Conservation (phyloP, 2,888 invertebrate species). For the Arrhopalites spinosus region DNA sequence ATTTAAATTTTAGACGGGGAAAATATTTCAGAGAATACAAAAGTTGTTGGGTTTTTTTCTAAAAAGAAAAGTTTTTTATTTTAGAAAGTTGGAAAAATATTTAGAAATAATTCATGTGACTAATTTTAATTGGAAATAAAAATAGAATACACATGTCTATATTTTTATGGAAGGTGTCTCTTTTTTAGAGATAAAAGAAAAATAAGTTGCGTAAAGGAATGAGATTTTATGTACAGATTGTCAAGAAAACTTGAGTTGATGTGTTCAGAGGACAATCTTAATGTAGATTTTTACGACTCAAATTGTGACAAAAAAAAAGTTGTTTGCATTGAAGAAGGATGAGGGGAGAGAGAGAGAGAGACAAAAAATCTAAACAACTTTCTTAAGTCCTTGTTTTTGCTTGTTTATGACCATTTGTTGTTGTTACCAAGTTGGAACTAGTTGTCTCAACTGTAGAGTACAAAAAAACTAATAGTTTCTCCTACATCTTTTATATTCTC, state of each 20-base stretch:
- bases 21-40: no score
- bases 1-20: no score
- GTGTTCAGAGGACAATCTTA: neutral
- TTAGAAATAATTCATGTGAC: no score
- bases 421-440: neutral
- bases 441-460: neutral
- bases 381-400: conserved; percentile 17
- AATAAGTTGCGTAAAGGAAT: neutral
- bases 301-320: neutral
- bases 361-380: conserved; percentile 11
- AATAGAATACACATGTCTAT: no score
- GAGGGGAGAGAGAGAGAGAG: no score
- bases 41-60: no score
- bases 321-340: neutral
- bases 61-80: no score
- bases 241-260: no score
- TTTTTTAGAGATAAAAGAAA: neutral
- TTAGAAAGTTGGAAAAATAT: no score
- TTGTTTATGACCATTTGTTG: conserved; percentile 2
- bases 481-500: neutral
- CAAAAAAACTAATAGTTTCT: neutral
- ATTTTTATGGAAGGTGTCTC: no score
- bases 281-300: neutral
- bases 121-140: no score
- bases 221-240: no score